Evolutionary conservation across 2,888 invertebrate genomes (phyloP), one percentile per base, ranked within the genome.

Genomic region (Drosophila flavopinicola): DNA sequence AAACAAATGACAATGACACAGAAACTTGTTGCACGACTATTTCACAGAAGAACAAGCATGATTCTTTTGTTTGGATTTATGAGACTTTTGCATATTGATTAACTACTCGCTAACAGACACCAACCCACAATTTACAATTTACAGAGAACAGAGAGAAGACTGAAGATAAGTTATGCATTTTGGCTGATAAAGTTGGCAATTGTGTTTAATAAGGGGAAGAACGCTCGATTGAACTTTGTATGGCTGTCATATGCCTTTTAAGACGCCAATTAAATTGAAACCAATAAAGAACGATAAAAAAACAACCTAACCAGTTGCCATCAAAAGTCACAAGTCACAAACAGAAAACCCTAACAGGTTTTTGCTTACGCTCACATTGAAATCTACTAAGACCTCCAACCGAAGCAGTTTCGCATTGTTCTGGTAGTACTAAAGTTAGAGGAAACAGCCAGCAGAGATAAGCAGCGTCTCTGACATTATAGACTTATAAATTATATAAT

Each of bases 321-420:
- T 60, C 49, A 75, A 75, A 76, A 68, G 57, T 72, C 68, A 56
- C 41, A 66, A 78, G 64, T 65, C 75, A 59, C 48, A 73, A 59
- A 52, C 52, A 42, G 63, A 56, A 52, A 48, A 53, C 48, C 53
- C 44, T 54, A 78, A 78, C 78, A 59, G 72, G 75, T 72, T 78
- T 75, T 38, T 38, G n/a, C 61, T 47, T 30, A 25, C 32, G 30
- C 32, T 59, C 51, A 35, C 25, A 30, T 13, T 10, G 37, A 17
- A 15, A 10, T 23, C 24, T 15, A 23, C 20, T 13, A n/a, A 39
- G 32, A 24, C 11, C 49, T 24, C 9, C 7, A 29, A 25, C 38
- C 24, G n/a, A 3, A 44, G 42, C 10, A 37, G 39, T 37, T 27
- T 45, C 13, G 48, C 52, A 48, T 66, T 53, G 48, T 53, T 59